Evolutionary conservation across 2,888 invertebrate species (phyloP), one percentile per base, ranked within the genome.

Genomic region (Lochmaea capreae): DNA sequence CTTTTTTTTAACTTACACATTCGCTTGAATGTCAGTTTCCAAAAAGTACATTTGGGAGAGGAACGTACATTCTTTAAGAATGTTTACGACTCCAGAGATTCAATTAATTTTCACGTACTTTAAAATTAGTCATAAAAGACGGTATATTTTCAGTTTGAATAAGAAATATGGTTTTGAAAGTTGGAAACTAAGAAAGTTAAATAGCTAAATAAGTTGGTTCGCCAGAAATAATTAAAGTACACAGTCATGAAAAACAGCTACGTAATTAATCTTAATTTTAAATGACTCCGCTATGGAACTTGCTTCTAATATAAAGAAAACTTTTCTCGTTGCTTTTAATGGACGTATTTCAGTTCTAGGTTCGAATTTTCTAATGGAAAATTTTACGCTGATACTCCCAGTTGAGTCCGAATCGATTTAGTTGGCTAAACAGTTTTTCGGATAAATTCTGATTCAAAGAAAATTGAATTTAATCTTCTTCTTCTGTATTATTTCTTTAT

Each of bases 251-350:
- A 85, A 85, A 84, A 84, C 84, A 83, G 81, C 80, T 80, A 69
- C 78, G 83, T 84, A 84, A 86, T 86, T 85, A 85, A 86, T 86
- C 85, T 85, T 84, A 85, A 86, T 86, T 86, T 85, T 84, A 84
- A 84, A 85, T 84, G 83, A 84, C 83, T 72, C 52, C 63, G 71
- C 73, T 72, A 73, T 66, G 67, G 74, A 78, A 78, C 67, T 75
- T 69, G 54, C 72, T 72, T 71, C 68, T 72, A 72, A 75, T 77
- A 73, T 73, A 70, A 72, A 74, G 75, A 71, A 77, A 77, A 76
- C 68, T 77, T 77, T 74, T 71, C 65, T 70, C 73, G 70, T 69
- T 61, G 54, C 66, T 70, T 73, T 73, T 70, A 39, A 67, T 54
- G 66, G 43, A 43, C 66, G 58, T 46, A 70, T 73, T 73, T 73